Base-by-base conservation (phyloP, 2,888 invertebrate genomes). In the Conomelus anceps region DNA sequence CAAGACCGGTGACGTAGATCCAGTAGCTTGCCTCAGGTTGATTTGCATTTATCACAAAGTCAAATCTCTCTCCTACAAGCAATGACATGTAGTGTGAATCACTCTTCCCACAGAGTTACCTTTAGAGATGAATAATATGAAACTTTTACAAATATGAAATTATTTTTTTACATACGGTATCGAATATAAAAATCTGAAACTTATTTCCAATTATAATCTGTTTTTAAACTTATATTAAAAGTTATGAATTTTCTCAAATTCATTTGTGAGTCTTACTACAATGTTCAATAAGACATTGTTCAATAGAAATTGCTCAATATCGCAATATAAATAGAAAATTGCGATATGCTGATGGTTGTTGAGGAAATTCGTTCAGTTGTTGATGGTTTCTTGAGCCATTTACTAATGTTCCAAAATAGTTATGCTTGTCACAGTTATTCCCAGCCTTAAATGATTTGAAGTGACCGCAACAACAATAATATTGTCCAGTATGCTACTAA, bases 11-110 rank as follows among this genome's bases (percentile, higher is more conserved):
- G 3, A 91, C 90, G 23, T 85, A 87, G 11, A 91, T 90, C 91
- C 91, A 91, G 86, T 91, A 91, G 20, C 88, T 23, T 13, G 89
- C 87, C 3, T 88, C 86, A 0, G 88, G 87, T 84, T 91, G 89
- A 22, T 90, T 88, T 0, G 91, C 90, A 13, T 90, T 88, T 3
- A 91, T 84, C n/a, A 91, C 88, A 9, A 91, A 89, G 86, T 91
- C 91, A 34, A 90, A 91, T 22, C 91, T 89, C 29, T 91, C 91
- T 26, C 90, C 91, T 91, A 88, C 20, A 88, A 89, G 29, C 34
- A n/a, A 22, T 22, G 4, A 84, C 7, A 84, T 9, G 26, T 7
- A 26, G 4, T 26, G 11, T 26, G 26, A 26, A 11, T 7, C 26
- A 26, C 11, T 26, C 11, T 26, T 26, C n/a, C n/a, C n/a, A n/a